Base-by-base conservation (phyloP, 1,140 invertebrate genomes). In the Rhopalosiphum maidis region DNA sequence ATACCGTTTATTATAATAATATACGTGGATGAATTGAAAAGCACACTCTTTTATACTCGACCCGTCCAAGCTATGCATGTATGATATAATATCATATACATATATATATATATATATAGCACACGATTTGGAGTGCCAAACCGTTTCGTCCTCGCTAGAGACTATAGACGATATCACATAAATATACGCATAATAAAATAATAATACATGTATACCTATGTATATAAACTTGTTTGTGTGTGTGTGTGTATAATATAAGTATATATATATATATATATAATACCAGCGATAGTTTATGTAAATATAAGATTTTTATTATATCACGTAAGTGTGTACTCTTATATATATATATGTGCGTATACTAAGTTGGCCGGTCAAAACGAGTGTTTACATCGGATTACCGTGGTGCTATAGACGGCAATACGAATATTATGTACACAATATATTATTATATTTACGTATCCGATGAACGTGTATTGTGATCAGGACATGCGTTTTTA, bases 1-100 rank as follows among this genome's bases (percentile, higher is more conserved):
- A 77, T 77, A 77, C 60, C 60, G 60, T 77, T 77, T 77, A 77
- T 77, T 77, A 77, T n/a, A 77, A 77, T 77, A 77, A 35, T 77
- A 77, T n/a, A 77, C 60, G 30, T 15, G 11, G 11, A 35, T n/a
- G 60, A 77, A 77, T 77, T 77, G 60, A 77, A 77, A 77, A 77
- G 60, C 30, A 77, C 60, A 35, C 30, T n/a, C 30, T 77, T 77
- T 77, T 77, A n/a, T 30, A 18, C 4, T 15, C 9, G n/a, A 77
- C 60, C 60, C 60, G 60, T 77, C 60, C 60, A 77, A 77, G n/a
- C 54, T 77, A 77, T 18, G 1, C 30, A 11, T 77, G 60, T 68
- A 68, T 60, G 30, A 4, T 11, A 77, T 18, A 77, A 18, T 77
- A n/a, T n/a, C n/a, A n/a, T n/a, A 21, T n/a, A 77, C 37, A 37